Evolutionary conservation across 2,888 invertebrate genomes (phyloP).

Genomic region (Cecidostiba fungosa): DNA sequence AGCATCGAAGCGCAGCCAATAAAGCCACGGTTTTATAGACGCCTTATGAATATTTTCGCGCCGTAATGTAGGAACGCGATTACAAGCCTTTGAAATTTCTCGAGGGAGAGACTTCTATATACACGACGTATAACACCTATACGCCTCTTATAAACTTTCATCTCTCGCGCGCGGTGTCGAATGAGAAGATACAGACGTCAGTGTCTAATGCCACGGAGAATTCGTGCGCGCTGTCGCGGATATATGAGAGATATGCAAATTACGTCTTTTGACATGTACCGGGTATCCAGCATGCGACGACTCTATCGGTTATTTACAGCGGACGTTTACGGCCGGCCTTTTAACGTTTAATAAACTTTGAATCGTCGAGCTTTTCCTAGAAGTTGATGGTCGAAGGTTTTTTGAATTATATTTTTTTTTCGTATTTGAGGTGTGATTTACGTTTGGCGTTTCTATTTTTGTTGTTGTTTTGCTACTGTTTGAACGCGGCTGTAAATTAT

Average conservation of each 20-base stretch:
- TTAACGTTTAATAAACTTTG: slow-evolving; percentile 39
- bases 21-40: background rate
- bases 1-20: background rate
- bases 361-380: background rate
- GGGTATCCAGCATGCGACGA: background rate
- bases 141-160: slow-evolving; percentile 46
- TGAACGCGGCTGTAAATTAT: background rate
- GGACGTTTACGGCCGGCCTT: slow-evolving; percentile 8
- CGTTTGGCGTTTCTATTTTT: background rate
- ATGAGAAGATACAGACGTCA: slow-evolving; percentile 52
- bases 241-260: slow-evolving; percentile 44
- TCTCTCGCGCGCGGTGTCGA: slow-evolving; percentile 35
- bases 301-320: slow-evolving; percentile 28
- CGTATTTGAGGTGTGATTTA: background rate
- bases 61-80: background rate
- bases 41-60: slow-evolving; percentile 12
- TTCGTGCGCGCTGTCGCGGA: background rate
- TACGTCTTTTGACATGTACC: background rate
- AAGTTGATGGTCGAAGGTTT: background rate
- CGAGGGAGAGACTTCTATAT: background rate
- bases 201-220: background rate
- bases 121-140: background rate
- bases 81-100: background rate
- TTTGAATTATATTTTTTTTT: background rate
- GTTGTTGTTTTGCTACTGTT: background rate